Evolutionary conservation across 23 tunicate species (phyloP).

Genomic region (Phallusia fumigata): DNA sequence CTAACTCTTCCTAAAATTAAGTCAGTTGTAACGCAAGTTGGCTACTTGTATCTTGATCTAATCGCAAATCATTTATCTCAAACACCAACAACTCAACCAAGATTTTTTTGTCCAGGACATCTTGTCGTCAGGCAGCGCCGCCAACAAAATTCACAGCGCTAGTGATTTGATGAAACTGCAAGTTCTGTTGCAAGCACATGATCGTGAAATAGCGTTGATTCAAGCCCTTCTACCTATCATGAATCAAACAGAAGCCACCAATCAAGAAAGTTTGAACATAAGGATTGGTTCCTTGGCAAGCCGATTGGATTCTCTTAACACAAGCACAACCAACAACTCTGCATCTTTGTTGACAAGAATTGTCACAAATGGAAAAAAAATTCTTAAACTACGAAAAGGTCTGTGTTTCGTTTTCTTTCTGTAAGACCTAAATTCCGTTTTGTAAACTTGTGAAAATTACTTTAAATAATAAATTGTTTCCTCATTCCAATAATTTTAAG

Average conservation of each 20-base stretch:
- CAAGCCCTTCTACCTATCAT: not conserved
- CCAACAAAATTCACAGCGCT: no score
- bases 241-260: not conserved
- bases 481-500: no score
- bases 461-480: no score
- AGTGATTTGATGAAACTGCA: not conserved
- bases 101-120: no score
- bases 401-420: not conserved
- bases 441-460: no score
- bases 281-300: not conserved
- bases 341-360: not conserved
- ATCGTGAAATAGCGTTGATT: conserved; percentile 1
- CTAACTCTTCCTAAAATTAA: no score
- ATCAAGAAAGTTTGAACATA: not conserved
- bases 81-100: no score
- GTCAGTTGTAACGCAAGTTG: no score
- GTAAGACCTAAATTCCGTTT: not conserved
- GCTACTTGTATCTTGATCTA: no score
- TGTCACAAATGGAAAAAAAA: not conserved
- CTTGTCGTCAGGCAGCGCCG: no score
- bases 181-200: conserved; percentile 1
- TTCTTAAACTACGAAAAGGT: not conserved
- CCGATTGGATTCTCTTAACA: not conserved
- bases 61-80: no score
- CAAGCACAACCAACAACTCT: not conserved